These are phyloP conservation scores for Drosophila suzukii DNA, from an alignment of 1,140 invertebrate genomes.

Conservation along the genomic window DNA sequence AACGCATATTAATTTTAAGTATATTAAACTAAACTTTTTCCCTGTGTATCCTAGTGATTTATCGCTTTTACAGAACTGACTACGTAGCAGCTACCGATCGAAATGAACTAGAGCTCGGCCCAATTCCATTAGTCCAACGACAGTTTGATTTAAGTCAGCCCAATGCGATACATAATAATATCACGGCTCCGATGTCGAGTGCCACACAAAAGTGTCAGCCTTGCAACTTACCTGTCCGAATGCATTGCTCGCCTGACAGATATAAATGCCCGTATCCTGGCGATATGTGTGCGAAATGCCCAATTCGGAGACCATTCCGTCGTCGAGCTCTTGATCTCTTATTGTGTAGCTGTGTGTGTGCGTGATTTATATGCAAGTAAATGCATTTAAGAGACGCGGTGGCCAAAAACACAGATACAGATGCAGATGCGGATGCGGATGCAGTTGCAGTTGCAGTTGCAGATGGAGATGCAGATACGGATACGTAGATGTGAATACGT, in stretches of 20 bases:
- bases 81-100: constrained; percentile 18
- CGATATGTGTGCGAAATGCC: constrained; percentile 92
- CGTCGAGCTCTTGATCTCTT: constrained; percentile 90
- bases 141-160: constrained; percentile 43
- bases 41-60: constrained; percentile 5
- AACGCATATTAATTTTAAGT: neutral
- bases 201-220: constrained; percentile 41
- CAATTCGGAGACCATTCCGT: constrained; percentile 93
- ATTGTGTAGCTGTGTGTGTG: constrained; percentile 87
- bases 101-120: constrained; percentile 24
- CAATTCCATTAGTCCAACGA: constrained; percentile 41
- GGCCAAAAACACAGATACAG: constrained; percentile 39
- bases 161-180: constrained; percentile 39
- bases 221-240: constrained; percentile 89
- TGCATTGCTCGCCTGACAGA: constrained; percentile 94
- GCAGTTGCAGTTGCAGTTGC: constrained; percentile 19
- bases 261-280: constrained; percentile 94
- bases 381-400: constrained; percentile 72
- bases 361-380: constrained; percentile 81
- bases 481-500: constrained; percentile 58
- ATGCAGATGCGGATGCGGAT: constrained; percentile 22
- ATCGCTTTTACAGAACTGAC: constrained; percentile 2
- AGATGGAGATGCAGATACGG: constrained; percentile 37
- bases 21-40: neutral
- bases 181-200: constrained; percentile 6